A percentile compares a stretch with the other conserved stretches of the same genome.
phyloP scores from a whole-genome alignment of 2,113 vertebrate species.

The Eclectus roratus region DNA sequence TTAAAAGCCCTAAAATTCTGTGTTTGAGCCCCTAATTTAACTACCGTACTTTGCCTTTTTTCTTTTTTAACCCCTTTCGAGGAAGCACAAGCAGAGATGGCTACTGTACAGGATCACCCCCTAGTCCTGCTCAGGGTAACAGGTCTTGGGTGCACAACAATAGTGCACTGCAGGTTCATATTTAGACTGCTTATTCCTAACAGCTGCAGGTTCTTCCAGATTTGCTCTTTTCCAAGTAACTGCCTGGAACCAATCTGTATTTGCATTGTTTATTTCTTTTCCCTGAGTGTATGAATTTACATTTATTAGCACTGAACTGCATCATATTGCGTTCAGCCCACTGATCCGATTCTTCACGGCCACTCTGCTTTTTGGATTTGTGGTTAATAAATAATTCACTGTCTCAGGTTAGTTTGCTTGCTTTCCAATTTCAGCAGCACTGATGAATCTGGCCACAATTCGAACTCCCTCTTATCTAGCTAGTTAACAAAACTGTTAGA shows the following conservation, averaged over 20 bases:
- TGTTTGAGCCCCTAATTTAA: background rate
- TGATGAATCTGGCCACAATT: background rate
- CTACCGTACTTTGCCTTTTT: background rate
- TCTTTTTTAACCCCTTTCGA: background rate
- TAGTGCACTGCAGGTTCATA: background rate
- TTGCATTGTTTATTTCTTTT: conserved; percentile 41
- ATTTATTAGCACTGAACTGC: conserved; percentile 59
- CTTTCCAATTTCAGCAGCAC: background rate
- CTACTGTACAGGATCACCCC: background rate
- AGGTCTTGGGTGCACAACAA: background rate
- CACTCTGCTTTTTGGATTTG: background rate
- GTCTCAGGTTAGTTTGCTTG: background rate
- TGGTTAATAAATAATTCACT: conserved; percentile 61
- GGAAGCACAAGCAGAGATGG: background rate
- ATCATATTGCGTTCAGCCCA: conserved; percentile 41
- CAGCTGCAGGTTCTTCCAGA: conserved; percentile 15
- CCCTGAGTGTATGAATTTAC: conserved; percentile 59
- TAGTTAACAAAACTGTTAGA: background rate
- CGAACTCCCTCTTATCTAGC: background rate
- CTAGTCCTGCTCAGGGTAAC: background rate
- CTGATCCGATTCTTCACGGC: conserved; percentile 1
- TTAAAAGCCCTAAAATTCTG: background rate
- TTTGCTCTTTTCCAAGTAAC: conserved; percentile 2
- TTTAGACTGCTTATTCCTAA: background rate
- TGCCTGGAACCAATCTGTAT: conserved; percentile 43